A percentile compares a stretch with the other conserved stretches of the same genome.
These are phyloP conservation scores for Dinoponera quadriceps DNA, from an alignment of 1,140 invertebrate species.

Conservation along the genomic window DNA sequence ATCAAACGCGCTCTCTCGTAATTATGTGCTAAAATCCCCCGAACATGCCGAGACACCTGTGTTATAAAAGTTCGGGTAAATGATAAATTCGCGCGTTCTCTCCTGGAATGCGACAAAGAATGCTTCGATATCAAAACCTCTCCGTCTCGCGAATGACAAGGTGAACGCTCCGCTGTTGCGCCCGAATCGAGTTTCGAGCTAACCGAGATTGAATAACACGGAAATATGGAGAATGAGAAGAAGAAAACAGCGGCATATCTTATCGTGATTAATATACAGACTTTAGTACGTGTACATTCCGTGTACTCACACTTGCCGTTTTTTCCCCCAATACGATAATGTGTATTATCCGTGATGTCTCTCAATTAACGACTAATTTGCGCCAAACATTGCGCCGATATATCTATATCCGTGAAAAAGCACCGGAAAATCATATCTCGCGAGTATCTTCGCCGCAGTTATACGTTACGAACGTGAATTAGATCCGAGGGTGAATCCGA, in stretches of 20 bases:
- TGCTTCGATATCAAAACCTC: conserved; percentile 11
- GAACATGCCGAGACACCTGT: conserved; percentile 13
- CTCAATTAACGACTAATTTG: not conserved
- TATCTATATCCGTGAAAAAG: not conserved
- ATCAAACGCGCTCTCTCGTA: conserved; percentile 16
- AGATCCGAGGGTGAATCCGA: not conserved
- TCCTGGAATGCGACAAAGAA: conserved; percentile 11
- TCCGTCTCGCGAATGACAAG: conserved; percentile 6
- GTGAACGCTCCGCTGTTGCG: not conserved
- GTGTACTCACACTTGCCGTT: conserved; percentile 1
- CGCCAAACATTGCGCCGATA: not conserved
- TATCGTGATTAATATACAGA: conserved; percentile 25
- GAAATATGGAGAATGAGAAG: not conserved
- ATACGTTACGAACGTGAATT: conserved; percentile 2
- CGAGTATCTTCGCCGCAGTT: not conserved
- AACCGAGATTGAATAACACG: not conserved
- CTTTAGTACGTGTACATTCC: not conserved
- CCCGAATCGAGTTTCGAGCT: not conserved
- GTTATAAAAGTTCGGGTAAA: conserved; percentile 18
- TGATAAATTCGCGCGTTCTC: not conserved
- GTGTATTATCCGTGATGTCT: conserved; percentile 23
- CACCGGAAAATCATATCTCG: conserved; percentile 1
- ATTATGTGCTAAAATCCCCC: conserved; percentile 18
- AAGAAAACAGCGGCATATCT: not conserved
- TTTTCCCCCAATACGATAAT: not conserved